These are phyloP conservation scores for Amphipoea oculea DNA, from an alignment of 2,888 invertebrate genomes.

Conservation along the genomic window DNA sequence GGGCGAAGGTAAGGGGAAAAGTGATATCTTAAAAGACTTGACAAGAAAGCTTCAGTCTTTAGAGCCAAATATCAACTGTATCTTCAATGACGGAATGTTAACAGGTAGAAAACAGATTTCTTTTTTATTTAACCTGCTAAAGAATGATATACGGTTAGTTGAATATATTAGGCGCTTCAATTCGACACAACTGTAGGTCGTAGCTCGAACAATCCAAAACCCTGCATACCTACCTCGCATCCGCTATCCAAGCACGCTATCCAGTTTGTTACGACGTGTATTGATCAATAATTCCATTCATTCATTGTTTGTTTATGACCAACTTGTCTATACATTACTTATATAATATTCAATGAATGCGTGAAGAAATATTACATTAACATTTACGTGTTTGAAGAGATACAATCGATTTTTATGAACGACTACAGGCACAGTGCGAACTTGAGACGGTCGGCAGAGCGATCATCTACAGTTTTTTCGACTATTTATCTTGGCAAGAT, in stretches of 20 bases:
- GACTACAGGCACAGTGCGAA: not conserved
- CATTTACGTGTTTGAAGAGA: constrained; percentile 17
- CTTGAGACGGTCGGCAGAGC: constrained; percentile 22
- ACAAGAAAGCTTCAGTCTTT: not conserved
- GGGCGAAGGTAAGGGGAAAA: not conserved
- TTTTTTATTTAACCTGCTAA: constrained; percentile 9
- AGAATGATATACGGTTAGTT: constrained; percentile 4
- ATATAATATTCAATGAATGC: constrained; percentile 49
- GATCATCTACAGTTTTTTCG: constrained; percentile 1
- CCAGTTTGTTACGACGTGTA: constrained; percentile 51
- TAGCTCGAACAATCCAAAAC: constrained; percentile 27
- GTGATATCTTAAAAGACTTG: not conserved
- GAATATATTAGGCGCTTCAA: constrained; percentile 38
- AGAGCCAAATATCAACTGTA: not conserved
- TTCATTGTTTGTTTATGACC: constrained; percentile 63
- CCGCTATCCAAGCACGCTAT: constrained; percentile 53
- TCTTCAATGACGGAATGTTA: not conserved
- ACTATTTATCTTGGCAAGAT: constrained; percentile 28
- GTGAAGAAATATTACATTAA: constrained; percentile 23
- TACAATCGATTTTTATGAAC: constrained; percentile 25
- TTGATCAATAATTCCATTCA: constrained; percentile 68
- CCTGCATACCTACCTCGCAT: constrained; percentile 34
- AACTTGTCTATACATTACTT: constrained; percentile 33
- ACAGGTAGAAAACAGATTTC: not conserved
- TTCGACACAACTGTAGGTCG: constrained; percentile 22